Evolutionary conservation across 2,888 invertebrate genomes (phyloP).

Genomic region (Drepana falcataria): DNA sequence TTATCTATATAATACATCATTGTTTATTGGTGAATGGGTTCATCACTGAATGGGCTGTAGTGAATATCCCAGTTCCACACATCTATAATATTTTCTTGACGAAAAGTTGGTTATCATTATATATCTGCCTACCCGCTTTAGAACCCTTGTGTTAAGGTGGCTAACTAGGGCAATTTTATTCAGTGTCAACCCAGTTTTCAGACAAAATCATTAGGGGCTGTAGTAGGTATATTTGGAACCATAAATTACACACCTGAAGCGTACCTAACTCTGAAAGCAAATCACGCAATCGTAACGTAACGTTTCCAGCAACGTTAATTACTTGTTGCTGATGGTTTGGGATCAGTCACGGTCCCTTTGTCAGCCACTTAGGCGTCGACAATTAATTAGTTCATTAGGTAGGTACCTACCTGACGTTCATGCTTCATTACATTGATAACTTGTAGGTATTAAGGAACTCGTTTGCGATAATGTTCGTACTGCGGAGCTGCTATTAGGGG

Average conservation of each 20-base stretch:
- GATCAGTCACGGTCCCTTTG: slow-evolving; percentile 28
- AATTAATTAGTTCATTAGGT: slow-evolving; percentile 45
- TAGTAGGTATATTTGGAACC: background rate
- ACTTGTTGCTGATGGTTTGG: slow-evolving; percentile 1
- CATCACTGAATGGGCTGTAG: too few species aligned
- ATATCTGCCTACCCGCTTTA: too few species aligned
- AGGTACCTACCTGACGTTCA: slow-evolving; percentile 32
- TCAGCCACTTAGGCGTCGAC: slow-evolving; percentile 37
- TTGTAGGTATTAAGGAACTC: slow-evolving; percentile 34
- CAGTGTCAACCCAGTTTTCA: too few species aligned
- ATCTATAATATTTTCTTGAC: too few species aligned
- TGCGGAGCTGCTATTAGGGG: slow-evolving; percentile 11
- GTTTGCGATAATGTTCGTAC: slow-evolving; percentile 17
- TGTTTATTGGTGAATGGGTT: too few species aligned
- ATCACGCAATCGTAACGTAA: slow-evolving; percentile 1
- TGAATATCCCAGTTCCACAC: too few species aligned
- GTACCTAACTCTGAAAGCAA: background rate
- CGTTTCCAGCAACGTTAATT: slow-evolving; percentile 4
- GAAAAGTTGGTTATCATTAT: too few species aligned
- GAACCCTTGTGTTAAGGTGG: too few species aligned
- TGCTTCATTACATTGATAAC: slow-evolving; percentile 47
- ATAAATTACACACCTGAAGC: slow-evolving; percentile 4
- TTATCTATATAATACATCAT: too few species aligned
- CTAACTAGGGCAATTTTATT: too few species aligned
- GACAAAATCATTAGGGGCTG: too few species aligned